Conservation (phyloP, 2,113 vertebrate genomes). For the Trematocara zebra region DNA sequence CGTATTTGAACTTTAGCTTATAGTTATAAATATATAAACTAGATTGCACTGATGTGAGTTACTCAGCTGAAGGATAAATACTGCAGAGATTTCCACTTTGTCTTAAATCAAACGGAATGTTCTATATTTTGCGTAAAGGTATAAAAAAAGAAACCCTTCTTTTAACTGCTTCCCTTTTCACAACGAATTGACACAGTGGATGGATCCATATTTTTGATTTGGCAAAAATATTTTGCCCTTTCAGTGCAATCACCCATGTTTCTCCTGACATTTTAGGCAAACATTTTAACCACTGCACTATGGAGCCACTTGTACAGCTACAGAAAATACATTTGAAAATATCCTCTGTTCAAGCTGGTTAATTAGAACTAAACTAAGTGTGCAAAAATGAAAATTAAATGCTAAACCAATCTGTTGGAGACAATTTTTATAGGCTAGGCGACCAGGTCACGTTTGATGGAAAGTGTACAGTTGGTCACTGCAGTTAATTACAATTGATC, state of each 20-base stretch:
- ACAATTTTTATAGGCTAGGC: fast-evolving
- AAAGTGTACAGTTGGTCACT: neutral
- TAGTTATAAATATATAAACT: neutral
- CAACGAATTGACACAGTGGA: too few species aligned
- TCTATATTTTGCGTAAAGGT: too few species aligned
- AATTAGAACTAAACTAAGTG: neutral
- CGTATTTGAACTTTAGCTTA: neutral
- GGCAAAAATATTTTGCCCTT: too few species aligned
- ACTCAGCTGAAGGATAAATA: neutral
- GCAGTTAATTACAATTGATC: neutral
- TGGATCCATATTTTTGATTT: too few species aligned
- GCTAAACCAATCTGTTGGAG: neutral
- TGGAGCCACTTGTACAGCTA: neutral
- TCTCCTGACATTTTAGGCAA: too few species aligned
- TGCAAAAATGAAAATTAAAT: neutral
- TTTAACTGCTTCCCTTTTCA: too few species aligned
- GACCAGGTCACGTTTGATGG: neutral
- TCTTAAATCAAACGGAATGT: neutral
- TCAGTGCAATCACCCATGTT: too few species aligned
- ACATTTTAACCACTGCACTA: neutral
- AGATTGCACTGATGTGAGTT: neutral
- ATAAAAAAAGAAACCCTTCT: too few species aligned
- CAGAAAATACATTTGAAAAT: neutral
- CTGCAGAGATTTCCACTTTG: neutral
- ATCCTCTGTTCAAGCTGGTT: neutral